Percentiles rank a stretch among this genome's conserved stretches.
Conservation (phyloP, 2,113 vertebrate species). For the Podarcis muralis region DNA sequence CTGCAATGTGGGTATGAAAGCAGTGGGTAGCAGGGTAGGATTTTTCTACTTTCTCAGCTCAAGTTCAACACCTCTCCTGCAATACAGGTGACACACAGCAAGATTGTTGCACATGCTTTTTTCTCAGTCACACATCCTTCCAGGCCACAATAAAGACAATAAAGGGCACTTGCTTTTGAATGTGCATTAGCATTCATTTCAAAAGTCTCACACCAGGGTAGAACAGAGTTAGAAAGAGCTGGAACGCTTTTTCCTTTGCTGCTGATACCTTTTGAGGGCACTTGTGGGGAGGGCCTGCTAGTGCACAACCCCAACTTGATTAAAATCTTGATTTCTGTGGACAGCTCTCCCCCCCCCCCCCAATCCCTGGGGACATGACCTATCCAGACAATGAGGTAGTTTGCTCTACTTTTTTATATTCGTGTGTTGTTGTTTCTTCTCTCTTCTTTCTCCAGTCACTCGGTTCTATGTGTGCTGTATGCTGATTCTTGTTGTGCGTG, state of each 20-base stretch:
- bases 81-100: not conserved
- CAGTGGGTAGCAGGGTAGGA: not conserved
- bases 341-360: not conserved
- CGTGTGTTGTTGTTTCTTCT: not conserved
- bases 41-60: not conserved
- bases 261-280: not conserved
- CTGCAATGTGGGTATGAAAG: not conserved
- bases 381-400: not conserved
- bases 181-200: not conserved
- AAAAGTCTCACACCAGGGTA: not conserved
- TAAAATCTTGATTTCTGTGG: not conserved
- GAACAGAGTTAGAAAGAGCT: not conserved
- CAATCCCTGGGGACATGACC: not conserved
- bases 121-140: not conserved
- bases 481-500: too few relatives aligned
- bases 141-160: not conserved
- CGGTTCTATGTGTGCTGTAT: not conserved
- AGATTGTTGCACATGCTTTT: not conserved
- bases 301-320: not conserved
- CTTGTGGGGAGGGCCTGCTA: too few relatives aligned
- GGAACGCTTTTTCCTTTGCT: not conserved
- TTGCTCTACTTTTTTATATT: not conserved
- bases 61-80: not conserved
- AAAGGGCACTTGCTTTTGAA: not conserved
- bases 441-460: not conserved